Conservation (phyloP, 2,888 invertebrate genomes). For the Acanthosepion pharaonis region DNA sequence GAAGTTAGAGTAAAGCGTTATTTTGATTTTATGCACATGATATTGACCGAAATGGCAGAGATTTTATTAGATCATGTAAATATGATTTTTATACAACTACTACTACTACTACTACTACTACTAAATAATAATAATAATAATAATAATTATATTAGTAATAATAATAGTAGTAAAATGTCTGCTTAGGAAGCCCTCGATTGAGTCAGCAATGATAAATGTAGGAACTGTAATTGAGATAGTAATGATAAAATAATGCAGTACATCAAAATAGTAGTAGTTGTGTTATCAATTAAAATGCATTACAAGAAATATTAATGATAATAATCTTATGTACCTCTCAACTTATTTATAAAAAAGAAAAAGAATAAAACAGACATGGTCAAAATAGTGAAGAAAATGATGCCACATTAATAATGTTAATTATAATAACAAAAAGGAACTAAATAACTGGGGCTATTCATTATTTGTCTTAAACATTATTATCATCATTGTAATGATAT, state of each 20-base stretch:
- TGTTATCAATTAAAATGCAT: not conserved
- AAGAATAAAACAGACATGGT: not conserved
- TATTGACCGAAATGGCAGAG: not conserved
- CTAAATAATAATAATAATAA: not conserved
- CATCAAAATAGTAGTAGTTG: not conserved
- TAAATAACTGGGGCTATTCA: not conserved
- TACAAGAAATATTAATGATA: not conserved
- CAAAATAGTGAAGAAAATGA: not conserved
- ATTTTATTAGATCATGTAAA: not conserved
- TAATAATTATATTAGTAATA: not conserved
- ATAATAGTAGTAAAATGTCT: not conserved
- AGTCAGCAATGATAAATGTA: not conserved
- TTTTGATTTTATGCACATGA: not conserved
- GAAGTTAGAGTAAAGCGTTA: not conserved
- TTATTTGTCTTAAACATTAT: not conserved
- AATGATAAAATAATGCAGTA: not conserved
- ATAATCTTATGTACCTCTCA: not conserved
- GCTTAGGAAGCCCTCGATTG: not conserved
- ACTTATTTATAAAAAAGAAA: not conserved
- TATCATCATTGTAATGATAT: not conserved
- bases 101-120: not conserved
- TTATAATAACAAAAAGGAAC: too few species aligned
- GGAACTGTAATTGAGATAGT: not conserved
- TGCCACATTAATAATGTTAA: not conserved
- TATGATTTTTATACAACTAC: not conserved